Base-by-base conservation (phyloP, 2,888 invertebrate genomes). In the Andrena minutula region DNA sequence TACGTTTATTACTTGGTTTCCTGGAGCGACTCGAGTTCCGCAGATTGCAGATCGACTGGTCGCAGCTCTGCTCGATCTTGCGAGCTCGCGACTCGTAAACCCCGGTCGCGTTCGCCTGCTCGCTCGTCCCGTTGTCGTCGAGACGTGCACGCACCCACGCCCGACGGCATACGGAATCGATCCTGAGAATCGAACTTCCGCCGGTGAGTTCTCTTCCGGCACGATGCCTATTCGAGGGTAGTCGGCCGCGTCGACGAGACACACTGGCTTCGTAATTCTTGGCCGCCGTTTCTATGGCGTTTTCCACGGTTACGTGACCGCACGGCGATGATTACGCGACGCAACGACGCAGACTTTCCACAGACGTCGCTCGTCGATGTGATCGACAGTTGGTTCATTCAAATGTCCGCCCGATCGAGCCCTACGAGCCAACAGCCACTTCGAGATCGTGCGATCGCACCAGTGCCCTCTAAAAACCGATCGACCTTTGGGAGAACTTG, bases 131-230 rank as follows among this genome's bases (percentile, higher is more conserved):
- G 61, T 61, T 69, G 84, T 79, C 79, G 85, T 63, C 74, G 80
- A 74, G 84, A 90, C 88, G 88, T 86, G 88, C 87, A 86, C 88
- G 84, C 86, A 89, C 84, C 87, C 83, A 85, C 85, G 86, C 82
- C 84, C 86, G 89, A 88, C 89, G 89, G 91, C 91, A 91, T 90
- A 89, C 89, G 86, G 88, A 91, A 92, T 92, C 91, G 91, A 92
- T 92, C 90, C 91, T 90, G 86, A 87, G 90, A 92, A 92, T 92
- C 90, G 90, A 91, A 91, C 92, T 92, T 92, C 92, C 90, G 90
- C 84, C 86, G 87, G 72, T 61, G 79, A 79, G 86, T 84, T 86
- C 88, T 86, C 88, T 91, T 91, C 90, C 91, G 90, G 90, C 83
- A 83, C 82, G 79, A 77, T 65, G 86, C 76, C 75, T 75, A 81